Base-by-base conservation (phyloP, 1,140 invertebrate species). In the Dysdera silvatica region DNA sequence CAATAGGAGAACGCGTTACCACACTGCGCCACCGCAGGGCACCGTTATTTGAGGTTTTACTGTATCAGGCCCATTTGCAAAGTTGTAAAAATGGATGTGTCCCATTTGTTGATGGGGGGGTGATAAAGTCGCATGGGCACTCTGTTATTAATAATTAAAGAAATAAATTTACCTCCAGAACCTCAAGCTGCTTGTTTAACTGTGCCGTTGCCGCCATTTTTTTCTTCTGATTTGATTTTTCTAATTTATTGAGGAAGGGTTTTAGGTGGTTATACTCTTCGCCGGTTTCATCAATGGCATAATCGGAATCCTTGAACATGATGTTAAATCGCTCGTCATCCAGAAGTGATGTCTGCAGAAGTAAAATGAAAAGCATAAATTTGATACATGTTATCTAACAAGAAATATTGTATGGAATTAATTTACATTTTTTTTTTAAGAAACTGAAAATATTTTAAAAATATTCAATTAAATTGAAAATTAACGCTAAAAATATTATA, bases 251-350 rank as follows among this genome's bases (percentile, higher is more conserved):
- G 18, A 95, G 78, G 18, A 94, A 88, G 29, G 92, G 92, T 79
- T 95, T 94, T n/a, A 95, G 75, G 28, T 95, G 76, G 41, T 76
- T 75, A 67, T 69, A 78, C 43, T 78, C 74, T 35, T 94, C 88
- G 52, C 88, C 85, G 69, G 84, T 83, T 71, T 85, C 87, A 71
- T 97, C 89, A 56, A 98, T 85, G 79, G 95, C 84, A 76, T 95
- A 98, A 71, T 97, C 91, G 32, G 91, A 85, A 81, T 98, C 94
- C 68, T 82, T 82, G 76, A 99, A 98, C 66, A 98, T 75, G 16
- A 81, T 83, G 49, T 89, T 87, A 76, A 98, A 98, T 70, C 95
- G 82, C 63, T 87, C 98, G 74, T 59, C 57, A 49, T 64, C 53
- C 16, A n/a, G 26, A 48, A 56, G 45, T 35, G 40, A 18, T 37